Evolutionary conservation across 2,113 vertebrate genomes (phyloP), one percentile per base, ranked within the genome.

Genomic region (Petroica traversi): DNA sequence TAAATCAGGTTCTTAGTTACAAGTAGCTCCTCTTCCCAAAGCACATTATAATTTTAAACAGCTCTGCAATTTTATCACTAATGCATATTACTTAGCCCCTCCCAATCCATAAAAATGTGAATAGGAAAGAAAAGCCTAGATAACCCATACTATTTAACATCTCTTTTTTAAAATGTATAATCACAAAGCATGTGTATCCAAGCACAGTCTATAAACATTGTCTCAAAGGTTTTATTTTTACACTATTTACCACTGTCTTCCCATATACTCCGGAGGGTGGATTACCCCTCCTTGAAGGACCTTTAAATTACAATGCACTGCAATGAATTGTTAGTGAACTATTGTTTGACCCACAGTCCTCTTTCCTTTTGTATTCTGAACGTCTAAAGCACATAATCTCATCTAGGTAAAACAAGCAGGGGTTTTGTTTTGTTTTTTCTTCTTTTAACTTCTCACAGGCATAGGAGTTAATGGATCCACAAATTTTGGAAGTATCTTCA

Each of bases 401-500:
- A 58, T 49, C n/a, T 19, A 52, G 11, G 15, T 55, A 59, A 12
- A 72, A 11, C 13, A 48, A 36, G 3, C 11, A 54, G n/a, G 6
- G 9, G 3, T 17, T 77, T 66, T 23, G 2, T 8, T 63, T 62
- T 38, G 7, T 2, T 45, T 77, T 80, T 38, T 41, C 5, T 66
- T 83, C 38, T 45, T 68, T 36, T 38, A 52, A 9, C 12, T 76
- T 55, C 33, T 88, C 36, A 67, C 8, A 63, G 29, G 6, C 22
- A 55, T 16, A 85, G 3, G 2, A 33, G 7, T 59, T 81, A 63
- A 25, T 94, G 66, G 59, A 94, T 88, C 52, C 96, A 77, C 94
- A 96, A 94, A 66, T 45, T 43, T 54, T 80, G 69, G 34, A 79
- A 91, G 55, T 58, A 83, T 96, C 93, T 95, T 94, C 86, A 86